These are phyloP conservation scores for Chionodraco myersi DNA, from an alignment of 2,113 vertebrate species.

Conservation along the genomic window DNA sequence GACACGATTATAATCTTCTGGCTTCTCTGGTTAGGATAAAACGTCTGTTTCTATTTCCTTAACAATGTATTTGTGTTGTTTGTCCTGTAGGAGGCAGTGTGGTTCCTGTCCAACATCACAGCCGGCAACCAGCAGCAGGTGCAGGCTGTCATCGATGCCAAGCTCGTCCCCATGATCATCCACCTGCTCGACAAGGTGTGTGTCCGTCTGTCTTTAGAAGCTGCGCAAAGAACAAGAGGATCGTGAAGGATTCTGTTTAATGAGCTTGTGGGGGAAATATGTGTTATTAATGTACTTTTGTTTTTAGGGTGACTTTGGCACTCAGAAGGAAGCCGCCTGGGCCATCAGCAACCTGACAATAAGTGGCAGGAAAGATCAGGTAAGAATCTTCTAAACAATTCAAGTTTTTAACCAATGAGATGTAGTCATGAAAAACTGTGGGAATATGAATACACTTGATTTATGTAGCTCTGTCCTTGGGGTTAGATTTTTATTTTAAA, in stretches of 20 bases:
- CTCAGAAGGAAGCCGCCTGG: slow-evolving; percentile 99
- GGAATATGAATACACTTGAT: too few relatives aligned
- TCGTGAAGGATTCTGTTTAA: not conserved
- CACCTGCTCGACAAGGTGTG: slow-evolving; percentile 98
- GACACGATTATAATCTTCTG: not conserved
- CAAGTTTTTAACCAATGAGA: not conserved
- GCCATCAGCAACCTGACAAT: slow-evolving; percentile 99
- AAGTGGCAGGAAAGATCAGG: slow-evolving; percentile 98
- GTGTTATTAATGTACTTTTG: not conserved
- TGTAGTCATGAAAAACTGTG: not conserved
- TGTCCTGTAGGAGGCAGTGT: slow-evolving; percentile 95
- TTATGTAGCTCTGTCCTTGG: too few relatives aligned
- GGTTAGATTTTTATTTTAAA: too few relatives aligned
- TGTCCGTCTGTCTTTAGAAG: not conserved
- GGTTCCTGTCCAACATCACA: slow-evolving; percentile 99
- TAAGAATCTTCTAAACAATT: slow-evolving; percentile 63
- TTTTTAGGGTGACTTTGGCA: slow-evolving; percentile 96
- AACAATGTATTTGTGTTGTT: slow-evolving; percentile 22
- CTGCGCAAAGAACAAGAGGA: not conserved
- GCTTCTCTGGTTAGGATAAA: not conserved
- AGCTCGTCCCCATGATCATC: slow-evolving; percentile 99
- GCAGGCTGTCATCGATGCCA: slow-evolving; percentile 98
- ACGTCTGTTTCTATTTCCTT: too few relatives aligned
- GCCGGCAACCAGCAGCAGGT: slow-evolving; percentile 99
- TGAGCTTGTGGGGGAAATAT: not conserved